Conservation (phyloP, 2,797 vertebrate genomes). For the Gephyroberyx darwinii region DNA sequence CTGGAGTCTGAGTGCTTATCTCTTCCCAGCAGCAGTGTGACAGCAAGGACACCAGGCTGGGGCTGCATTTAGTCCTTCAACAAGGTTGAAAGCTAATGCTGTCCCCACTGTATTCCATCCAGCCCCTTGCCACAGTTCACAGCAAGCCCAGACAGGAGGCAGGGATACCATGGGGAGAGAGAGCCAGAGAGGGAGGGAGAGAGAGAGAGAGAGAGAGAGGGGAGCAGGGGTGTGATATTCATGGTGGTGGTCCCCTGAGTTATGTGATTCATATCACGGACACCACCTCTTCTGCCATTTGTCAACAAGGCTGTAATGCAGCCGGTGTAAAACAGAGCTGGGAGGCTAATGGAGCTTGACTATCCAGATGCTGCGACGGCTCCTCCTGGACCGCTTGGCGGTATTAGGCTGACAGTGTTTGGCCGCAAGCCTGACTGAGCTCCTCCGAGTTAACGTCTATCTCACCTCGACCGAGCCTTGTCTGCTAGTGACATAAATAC, state of each 20-base stretch:
- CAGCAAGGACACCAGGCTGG: constrained; percentile 68
- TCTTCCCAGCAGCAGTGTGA: constrained; percentile 70
- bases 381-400: constrained; percentile 63
- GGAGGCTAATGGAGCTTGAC: constrained; percentile 81
- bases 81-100: constrained; percentile 74
- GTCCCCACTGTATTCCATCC: constrained; percentile 57
- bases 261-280: constrained; percentile 76
- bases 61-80: constrained; percentile 73
- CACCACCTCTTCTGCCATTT: constrained; percentile 75
- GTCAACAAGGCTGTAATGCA: constrained; percentile 76
- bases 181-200: constrained; percentile 6
- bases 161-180: constrained; percentile 12
- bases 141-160: constrained; percentile 47
- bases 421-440: constrained; percentile 67
- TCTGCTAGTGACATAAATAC: constrained; percentile 59
- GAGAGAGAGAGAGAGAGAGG: neutral
- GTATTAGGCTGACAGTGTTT: constrained; percentile 71
- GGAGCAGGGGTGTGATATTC: constrained; percentile 58
- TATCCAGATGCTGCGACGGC: constrained; percentile 75
- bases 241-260: constrained; percentile 70
- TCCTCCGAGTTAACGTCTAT: constrained; percentile 63
- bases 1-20: constrained; percentile 62
- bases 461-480: constrained; percentile 57
- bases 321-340: constrained; percentile 70
- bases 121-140: constrained; percentile 53